Evolutionary conservation across 2,797 vertebrate genomes (phyloP), one percentile per base, ranked within the genome.

Genomic region (Enteromius mattozi): DNA sequence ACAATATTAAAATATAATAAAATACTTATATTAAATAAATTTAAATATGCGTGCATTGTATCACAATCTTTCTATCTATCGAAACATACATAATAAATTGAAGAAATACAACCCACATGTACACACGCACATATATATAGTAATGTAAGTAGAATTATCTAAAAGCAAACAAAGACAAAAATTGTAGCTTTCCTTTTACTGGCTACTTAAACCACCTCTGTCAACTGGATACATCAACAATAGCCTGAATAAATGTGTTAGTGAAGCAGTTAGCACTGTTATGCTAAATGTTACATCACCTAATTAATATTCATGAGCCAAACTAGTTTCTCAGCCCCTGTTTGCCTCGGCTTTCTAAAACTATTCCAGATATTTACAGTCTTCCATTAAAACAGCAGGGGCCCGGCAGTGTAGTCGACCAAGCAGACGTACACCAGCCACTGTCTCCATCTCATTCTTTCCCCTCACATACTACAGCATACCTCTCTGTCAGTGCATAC

Each of bases 401-500:
- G 14, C 33, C 21, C 3, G 0, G n/a, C 27, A 2, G 24, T 75
- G 71, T n/a, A n/a, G 37, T 56, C 19, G 3, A 12, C 27, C 54
- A 78, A 30, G 59, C 27, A 30, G 49, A 81, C 3, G 1, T 61
- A 35, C 9, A 33, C 54, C 51, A 56, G 49, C 19, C 35, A 37
- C 51, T 16, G 16, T 70, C 49, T 71, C 42, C 13, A 27, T n/a
- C 69, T 63, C 69, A 2, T 12, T 66, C 37, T 35, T 40, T 49
- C 77, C 14, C 10, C 6, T 83, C 49, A 19, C 61, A 27, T 19
- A 3, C 14, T 16, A 19, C 51, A 63, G 54, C 56, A 45, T 63
- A 17, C 66, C 42, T 81, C 24, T 76, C 6, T 71, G 17, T 61
- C 33, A 59, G 27, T 84, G 63, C 80, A 61, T 65, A 40, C 37